These are phyloP conservation scores for Neosilurus mollespiculum DNA, from an alignment of 2,797 vertebrate species.

Conservation along the genomic window DNA sequence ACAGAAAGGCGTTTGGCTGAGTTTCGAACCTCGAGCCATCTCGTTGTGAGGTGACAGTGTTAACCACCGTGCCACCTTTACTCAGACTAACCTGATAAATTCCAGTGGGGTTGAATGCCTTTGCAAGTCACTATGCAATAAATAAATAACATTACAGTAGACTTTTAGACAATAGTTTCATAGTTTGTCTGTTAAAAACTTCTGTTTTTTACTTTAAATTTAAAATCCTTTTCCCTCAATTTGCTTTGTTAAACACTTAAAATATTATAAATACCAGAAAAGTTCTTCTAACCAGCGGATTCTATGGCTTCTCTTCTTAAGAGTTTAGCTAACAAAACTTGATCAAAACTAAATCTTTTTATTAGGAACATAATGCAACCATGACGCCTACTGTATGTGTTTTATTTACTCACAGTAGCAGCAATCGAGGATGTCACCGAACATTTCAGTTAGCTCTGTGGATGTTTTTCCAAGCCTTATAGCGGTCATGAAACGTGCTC, in stretches of 20 bases:
- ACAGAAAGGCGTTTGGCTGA: too few species aligned
- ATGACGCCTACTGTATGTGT: neutral
- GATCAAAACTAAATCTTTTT: neutral
- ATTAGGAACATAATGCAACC: neutral
- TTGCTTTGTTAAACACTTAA: neutral
- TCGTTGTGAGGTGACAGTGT: too few species aligned
- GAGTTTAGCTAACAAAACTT: neutral
- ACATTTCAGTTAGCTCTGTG: neutral
- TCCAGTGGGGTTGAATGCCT: too few species aligned
- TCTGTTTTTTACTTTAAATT: too few species aligned
- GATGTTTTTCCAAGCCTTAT: neutral
- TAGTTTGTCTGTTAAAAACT: too few species aligned
- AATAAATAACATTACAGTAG: too few species aligned
- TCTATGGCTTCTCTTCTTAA: neutral
- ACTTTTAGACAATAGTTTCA: too few species aligned
- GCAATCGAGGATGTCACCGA: neutral
- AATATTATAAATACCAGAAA: neutral
- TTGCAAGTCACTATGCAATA: too few species aligned
- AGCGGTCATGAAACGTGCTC: neutral
- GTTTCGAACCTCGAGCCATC: too few species aligned
- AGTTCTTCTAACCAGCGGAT: neutral
- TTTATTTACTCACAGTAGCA: neutral
- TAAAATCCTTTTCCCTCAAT: neutral
- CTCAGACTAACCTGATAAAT: too few species aligned
- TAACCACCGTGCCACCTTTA: too few species aligned